Base-by-base conservation (phyloP, 2,113 vertebrate species). In the Lophotis ruficrista region DNA sequence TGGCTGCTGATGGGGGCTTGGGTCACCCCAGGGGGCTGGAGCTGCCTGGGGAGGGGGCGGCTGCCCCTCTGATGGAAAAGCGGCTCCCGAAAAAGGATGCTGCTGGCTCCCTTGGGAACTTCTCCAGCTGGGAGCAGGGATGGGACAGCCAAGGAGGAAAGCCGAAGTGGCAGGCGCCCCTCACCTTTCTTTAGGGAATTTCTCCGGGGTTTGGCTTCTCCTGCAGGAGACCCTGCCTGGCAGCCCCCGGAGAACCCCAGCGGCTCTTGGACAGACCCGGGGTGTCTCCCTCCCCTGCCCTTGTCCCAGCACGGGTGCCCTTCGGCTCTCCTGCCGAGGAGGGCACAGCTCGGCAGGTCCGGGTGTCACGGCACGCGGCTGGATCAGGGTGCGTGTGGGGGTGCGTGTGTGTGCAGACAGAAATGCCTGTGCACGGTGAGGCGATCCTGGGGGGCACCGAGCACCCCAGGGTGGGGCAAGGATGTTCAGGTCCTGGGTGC, bases 291-390 rank as follows among this genome's bases (percentile, higher is more conserved):
- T 58, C 16, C 57, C 76, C 31, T 56, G 53, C 30, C 35, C 25
- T 56, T 68, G 35, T 58, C 90, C 92, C 88, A 24, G 41, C 2
- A 2, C 4, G 9, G 60, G 69, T 60, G 24, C 9, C 35, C 58
- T n/a, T 53, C 31, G 0, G 21, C 64, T 66, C 22, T 65, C 14
- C 50, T 38, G 57, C 13, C 0, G 1, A 2, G 24, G 24, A 47
- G 23, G 23, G 45, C 68, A 95, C 60, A 31, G 70, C 73, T 53
- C 2, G 3, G 64, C 22, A 7, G 47, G 10, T 91, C 60, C 1
- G 4, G 23, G 20, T n/a, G 64, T 7, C 20, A 41, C 6, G 0
- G 15, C 0, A 0, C 28, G 71, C 75, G 50, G 62, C 47, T 18
- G 84, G 43, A 12, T 60, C 48, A 1, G 22, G 38, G 45, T 9